These are phyloP conservation scores for Coregonus ussuriensis DNA, from an alignment of 2,797 vertebrate genomes.

Conservation along the genomic window DNA sequence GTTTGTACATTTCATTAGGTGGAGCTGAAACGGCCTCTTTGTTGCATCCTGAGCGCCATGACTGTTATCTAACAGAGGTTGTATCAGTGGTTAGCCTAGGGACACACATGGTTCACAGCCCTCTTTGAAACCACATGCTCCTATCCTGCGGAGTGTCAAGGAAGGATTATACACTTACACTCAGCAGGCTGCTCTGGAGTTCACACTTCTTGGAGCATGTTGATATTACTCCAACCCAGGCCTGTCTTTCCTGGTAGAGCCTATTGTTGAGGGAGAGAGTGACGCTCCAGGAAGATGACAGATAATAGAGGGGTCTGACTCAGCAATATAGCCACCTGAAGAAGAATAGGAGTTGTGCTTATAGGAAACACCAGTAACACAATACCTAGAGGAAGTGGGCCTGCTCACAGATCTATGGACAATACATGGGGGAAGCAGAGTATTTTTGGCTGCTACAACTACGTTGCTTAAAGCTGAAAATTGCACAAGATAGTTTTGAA, in stretches of 20 bases:
- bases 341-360: conserved; percentile 31
- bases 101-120: conserved; percentile 41
- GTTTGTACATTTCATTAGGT: not conserved
- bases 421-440: not conserved
- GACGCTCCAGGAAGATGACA: conserved; percentile 47
- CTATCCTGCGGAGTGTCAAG: conserved; percentile 41
- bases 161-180: conserved; percentile 35
- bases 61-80: conserved; percentile 33
- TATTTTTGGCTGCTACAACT: not conserved
- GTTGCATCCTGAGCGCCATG: not conserved
- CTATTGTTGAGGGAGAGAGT: conserved; percentile 35
- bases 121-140: conserved; percentile 14
- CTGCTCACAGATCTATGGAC: conserved; percentile 25
- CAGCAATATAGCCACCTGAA: conserved; percentile 47
- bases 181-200: conserved; percentile 46
- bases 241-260: conserved; percentile 54
- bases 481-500: not conserved
- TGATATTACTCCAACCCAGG: conserved; percentile 59
- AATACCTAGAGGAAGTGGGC: conserved; percentile 43
- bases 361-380: not conserved
- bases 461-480: too few species aligned
- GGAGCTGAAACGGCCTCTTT: not conserved
- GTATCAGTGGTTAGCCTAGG: conserved; percentile 37
- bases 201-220: conserved; percentile 75
- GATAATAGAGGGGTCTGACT: conserved; percentile 67